phyloP scores from a whole-genome alignment of 2,113 vertebrate species.

The Crotalus tigris region DNA sequence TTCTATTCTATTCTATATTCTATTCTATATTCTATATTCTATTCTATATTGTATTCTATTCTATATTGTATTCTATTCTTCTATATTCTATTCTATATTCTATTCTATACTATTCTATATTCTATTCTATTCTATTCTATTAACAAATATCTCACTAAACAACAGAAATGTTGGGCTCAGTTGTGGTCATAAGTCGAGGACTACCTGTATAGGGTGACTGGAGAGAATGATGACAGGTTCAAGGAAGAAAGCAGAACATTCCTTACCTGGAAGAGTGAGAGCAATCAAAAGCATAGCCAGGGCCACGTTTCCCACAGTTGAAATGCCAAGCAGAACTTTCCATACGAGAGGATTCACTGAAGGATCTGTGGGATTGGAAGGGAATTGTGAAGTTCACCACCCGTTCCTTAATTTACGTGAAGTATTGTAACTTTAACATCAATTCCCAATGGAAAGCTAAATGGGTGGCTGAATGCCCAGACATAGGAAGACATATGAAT shows the following conservation, averaged over 20 bases:
- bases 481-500: not conserved
- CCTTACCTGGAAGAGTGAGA: not conserved
- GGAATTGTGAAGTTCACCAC: not conserved
- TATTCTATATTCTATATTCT: too few species aligned
- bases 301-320: not conserved
- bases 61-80: too few species aligned
- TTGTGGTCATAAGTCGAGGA: too few species aligned
- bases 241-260: not conserved
- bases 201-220: not conserved
- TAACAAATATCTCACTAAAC: too few species aligned
- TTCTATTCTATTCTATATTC: too few species aligned
- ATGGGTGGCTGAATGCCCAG: not conserved
- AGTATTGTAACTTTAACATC: not conserved
- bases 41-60: too few species aligned
- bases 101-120: too few species aligned
- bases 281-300: not conserved
- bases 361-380: not conserved
- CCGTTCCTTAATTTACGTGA: not conserved
- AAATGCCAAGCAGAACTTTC: constrained; percentile 1
- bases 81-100: too few species aligned
- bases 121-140: too few species aligned
- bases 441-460: not conserved
- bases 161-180: too few species aligned
- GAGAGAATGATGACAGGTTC: not conserved
- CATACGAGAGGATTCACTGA: not conserved